Base-by-base conservation (phyloP, 2,888 invertebrate genomes). In the Campaea margaritaria region DNA sequence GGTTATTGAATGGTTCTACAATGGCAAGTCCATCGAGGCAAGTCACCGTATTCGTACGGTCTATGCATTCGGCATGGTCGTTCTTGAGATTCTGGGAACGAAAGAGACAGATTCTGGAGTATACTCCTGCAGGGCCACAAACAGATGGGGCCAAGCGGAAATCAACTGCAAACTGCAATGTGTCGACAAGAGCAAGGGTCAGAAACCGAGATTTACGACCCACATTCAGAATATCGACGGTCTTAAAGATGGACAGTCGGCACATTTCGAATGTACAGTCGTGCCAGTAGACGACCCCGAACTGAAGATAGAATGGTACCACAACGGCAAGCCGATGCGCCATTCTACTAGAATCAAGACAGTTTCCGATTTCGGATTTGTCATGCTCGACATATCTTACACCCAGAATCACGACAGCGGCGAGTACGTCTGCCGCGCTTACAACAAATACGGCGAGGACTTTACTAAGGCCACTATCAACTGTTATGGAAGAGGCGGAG, bases 41-140 rank as follows among this genome's bases (percentile, higher is more conserved):
- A 97, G 97, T 85, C 98, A 98, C 82, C 95, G 99, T 65, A 96
- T 96, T 62, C 94, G 97, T 79, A 99, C 99, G 11, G 97, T 98
- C 12, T 97, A 99, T 82, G 99, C 99, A 13, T 99, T 99, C 83
- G 99, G 99, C 54, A 98, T 98, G 95, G 98, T 99, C 16, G 97
- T 99, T 43, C 93, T 99, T 42, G 99, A 99, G 93, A 97, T 99
- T 72, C 93, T 98, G 15, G 99, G 99, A 64, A 97, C 98, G 0
- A 98, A 97, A 82, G 96, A 96, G 59, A 96, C 97, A 82, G 99
- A 99, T 86, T 96, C 97, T 27, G 99, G 99, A 42, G 95, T 94
- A 28, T 98, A 97, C 82, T 96, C 96, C 0, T 98, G 98, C 82
- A 94, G 95, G 63, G 98, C 98, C 2, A 97, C 96, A 0, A 98